Percentiles rank a stretch among this genome's conserved stretches.
phyloP scores from a whole-genome alignment of 1,140 invertebrate genomes.

The Pogonus chalceus region DNA sequence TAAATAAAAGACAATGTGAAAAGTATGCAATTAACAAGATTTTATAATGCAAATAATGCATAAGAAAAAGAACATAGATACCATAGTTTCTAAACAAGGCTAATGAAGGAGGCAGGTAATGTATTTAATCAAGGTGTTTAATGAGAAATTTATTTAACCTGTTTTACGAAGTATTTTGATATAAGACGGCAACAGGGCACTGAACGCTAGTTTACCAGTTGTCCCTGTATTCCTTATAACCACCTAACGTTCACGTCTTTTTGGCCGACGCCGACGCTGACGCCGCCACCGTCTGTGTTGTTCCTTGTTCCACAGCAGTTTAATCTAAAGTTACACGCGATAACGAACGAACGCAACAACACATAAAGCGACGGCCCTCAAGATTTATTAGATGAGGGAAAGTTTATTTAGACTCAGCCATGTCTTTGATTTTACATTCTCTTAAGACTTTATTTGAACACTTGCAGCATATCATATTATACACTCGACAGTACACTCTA shows the following conservation, averaged over 20 bases:
- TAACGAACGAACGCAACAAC: not conserved
- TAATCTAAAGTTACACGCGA: not conserved
- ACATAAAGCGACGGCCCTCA: not conserved
- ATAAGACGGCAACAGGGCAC: too few species aligned
- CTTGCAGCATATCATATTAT: too few species aligned
- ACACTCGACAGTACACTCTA: too few species aligned
- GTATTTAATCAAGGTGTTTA: not conserved
- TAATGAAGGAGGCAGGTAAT: not conserved
- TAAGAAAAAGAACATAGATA: too few species aligned
- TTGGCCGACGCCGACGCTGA: not conserved
- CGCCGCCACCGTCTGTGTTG: not conserved
- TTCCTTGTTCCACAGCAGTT: not conserved
- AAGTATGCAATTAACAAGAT: too few species aligned
- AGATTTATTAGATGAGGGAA: not conserved
- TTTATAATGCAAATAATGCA: too few species aligned
- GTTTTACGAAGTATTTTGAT: not conserved
- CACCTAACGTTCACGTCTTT: not conserved
- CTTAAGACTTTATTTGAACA: too few species aligned
- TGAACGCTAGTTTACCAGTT: not conserved
- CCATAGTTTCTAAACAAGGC: too few species aligned
- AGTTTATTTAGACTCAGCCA: not conserved
- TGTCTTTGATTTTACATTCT: not conserved
- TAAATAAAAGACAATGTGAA: too few species aligned
- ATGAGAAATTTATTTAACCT: not conserved
- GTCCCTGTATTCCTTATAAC: not conserved